Conservation (phyloP, 2,797 vertebrate genomes). For the Rhincodon typus region DNA sequence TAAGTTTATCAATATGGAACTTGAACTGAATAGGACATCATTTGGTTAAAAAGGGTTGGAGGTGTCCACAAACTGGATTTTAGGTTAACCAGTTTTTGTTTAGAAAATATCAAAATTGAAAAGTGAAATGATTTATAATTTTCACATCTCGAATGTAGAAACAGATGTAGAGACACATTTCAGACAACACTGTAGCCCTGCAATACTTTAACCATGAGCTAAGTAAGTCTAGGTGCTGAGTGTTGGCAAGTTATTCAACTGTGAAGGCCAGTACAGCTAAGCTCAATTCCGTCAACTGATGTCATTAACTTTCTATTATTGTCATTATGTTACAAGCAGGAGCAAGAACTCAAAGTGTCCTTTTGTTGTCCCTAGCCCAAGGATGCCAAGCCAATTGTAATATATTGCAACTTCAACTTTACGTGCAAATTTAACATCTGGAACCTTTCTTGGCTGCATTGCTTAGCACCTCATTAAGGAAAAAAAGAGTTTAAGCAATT, state of each 20-base stretch:
- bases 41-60: background rate
- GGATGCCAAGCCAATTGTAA: background rate
- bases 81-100: background rate
- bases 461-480: background rate
- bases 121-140: background rate
- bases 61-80: slow-evolving; percentile 29
- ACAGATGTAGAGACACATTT: background rate
- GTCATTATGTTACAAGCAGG: background rate
- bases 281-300: background rate
- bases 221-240: background rate
- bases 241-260: background rate
- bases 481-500: background rate
- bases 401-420: background rate
- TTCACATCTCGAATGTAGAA: background rate
- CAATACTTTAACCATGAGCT: too few relatives aligned
- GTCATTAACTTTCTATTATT: background rate
- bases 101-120: background rate
- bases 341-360: background rate
- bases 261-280: background rate
- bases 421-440: background rate
- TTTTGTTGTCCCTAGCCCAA: background rate
- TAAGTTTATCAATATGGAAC: background rate
- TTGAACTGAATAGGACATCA: background rate
- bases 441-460: background rate
- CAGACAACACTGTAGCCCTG: background rate